Conservation (phyloP, 1,140 invertebrate genomes). For the Trichogramma pretiosum region DNA sequence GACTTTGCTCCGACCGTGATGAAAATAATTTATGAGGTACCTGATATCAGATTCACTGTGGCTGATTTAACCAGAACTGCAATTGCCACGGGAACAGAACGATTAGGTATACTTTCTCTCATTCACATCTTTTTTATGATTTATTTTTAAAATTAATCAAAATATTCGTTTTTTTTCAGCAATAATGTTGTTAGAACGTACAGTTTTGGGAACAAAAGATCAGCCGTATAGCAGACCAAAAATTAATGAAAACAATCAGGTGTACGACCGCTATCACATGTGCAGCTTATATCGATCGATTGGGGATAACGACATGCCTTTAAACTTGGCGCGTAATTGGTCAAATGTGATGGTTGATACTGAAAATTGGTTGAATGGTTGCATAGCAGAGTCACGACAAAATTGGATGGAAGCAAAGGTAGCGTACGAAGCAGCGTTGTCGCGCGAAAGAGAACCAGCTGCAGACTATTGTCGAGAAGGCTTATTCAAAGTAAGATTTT, state of each 20-base stretch:
- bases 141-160: constrained; percentile 34
- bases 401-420: constrained; percentile 47
- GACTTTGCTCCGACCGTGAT: constrained; percentile 20
- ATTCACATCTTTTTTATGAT: too few species aligned
- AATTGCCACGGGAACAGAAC: background rate
- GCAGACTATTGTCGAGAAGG: constrained; percentile 45
- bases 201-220: too few species aligned
- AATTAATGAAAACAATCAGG: too few species aligned
- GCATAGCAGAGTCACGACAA: constrained; percentile 37
- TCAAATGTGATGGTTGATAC: background rate
- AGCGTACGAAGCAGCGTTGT: constrained; percentile 43
- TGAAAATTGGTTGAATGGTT: constrained; percentile 24
- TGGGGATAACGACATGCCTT: constrained; percentile 52
- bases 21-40: background rate
- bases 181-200: too few species aligned
- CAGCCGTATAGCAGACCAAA: too few species aligned
- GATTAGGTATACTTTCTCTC: constrained; percentile 4
- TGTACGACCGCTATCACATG: too few species aligned
- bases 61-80: background rate
- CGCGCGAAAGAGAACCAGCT: constrained; percentile 20
- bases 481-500: background rate
- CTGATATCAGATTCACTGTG: background rate
- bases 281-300: constrained; percentile 59
- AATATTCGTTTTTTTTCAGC: too few species aligned
- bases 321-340: constrained; percentile 49